These are phyloP conservation scores for Parapristionchus giblindavisi DNA, from an alignment of 2,888 invertebrate species.

Conservation along the genomic window DNA sequence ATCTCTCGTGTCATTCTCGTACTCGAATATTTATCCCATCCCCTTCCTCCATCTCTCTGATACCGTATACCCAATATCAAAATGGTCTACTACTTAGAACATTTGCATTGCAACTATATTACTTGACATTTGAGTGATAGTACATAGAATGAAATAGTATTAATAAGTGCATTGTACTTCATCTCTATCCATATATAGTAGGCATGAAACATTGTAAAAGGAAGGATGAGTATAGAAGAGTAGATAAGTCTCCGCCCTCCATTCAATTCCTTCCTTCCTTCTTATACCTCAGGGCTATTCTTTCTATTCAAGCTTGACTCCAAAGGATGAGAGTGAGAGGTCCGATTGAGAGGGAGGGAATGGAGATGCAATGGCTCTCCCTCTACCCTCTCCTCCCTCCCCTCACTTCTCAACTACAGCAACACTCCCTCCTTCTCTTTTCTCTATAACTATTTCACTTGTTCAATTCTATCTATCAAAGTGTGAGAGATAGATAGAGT, in stretches of 20 bases:
- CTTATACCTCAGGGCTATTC: conserved; percentile 16
- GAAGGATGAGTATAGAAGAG: no score
- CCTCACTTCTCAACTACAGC: conserved; percentile 29
- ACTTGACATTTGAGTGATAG: no score
- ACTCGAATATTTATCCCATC: neutral
- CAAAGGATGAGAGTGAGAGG: no score
- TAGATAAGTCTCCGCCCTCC: conserved; percentile 2
- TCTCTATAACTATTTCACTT: neutral
- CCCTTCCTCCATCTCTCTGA: no score
- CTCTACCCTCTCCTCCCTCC: neutral
- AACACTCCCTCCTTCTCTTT: neutral
- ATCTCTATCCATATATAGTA: no score
- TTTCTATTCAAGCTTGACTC: conserved; percentile 36
- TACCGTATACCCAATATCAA: neutral
- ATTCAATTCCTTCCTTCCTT: no score
- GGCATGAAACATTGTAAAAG: no score
- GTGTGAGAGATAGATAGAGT: neutral
- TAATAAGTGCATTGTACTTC: neutral
- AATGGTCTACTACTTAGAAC: no score
- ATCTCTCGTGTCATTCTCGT: neutral
- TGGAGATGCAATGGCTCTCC: neutral
- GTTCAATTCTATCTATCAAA: neutral
- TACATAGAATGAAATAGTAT: neutral
- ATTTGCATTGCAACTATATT: no score
- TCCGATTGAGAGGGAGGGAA: neutral